Evolutionary conservation across 2,113 vertebrate genomes (phyloP), one percentile per base, ranked within the genome.

Genomic region (Urocitellus parryii): DNA sequence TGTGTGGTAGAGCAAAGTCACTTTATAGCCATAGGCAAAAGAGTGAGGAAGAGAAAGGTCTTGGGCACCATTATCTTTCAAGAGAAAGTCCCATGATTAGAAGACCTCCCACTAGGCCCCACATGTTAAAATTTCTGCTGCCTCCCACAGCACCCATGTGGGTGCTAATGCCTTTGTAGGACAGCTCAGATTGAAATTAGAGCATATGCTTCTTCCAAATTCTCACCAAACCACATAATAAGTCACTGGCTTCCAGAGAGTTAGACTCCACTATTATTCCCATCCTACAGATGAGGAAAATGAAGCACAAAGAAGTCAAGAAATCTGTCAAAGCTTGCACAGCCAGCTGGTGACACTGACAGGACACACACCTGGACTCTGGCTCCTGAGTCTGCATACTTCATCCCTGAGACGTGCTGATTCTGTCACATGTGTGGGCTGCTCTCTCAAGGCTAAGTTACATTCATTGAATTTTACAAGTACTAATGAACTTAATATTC

Each of bases 281-380:
- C 20, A 53, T 17, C 81, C 84, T 84, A 87, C 13, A 80, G 56
- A 73, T 65, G 18, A 90, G 10, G 37, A 85, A 73, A 95, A 18
- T 18, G n/a, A 97, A 53, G 10, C 61, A 81, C 37, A 86, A 63
- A 81, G 65, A 88, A 79, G 32, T 79, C 65, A 68, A 89, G 27
- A 81, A 42, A 53, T 78, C 7, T 67, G 18, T 24, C 17, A 42
- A 79, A 58, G 12, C 14, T 74, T 45, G 27, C 34, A 73, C 0
- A 20, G 65, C 22, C 12, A n/a, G 48, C 17, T 65, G 20, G 24
- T n/a, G 16, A 45, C 2, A 48, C 5, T 4, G 14, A 67, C 18
- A 61, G 80, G 51, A n/a, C 17, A 18, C 8, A 70, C 72, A 63
- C 17, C 5, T 1, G 32, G 45, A 13, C 6, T 27, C 17, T 16